Base-by-base conservation (phyloP, 2,888 invertebrate species). In the Drosophila peninsularis region DNA sequence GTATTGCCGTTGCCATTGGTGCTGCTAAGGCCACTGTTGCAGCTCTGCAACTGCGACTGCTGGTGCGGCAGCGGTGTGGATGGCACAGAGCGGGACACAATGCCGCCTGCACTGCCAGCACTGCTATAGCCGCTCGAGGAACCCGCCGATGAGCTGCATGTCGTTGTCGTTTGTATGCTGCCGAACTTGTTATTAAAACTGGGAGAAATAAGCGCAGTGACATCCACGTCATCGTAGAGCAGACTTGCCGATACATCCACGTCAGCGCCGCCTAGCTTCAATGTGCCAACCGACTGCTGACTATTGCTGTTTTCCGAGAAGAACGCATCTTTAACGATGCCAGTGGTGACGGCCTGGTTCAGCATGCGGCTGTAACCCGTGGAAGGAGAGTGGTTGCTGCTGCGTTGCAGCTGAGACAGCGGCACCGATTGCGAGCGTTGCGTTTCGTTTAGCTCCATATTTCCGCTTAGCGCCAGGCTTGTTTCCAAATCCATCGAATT, bases 391-490 rank as follows among this genome's bases (percentile, higher is more conserved):
- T 88, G 90, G 17, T 82, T 83, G 52, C 88, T 84, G 65, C 82
- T 62, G 36, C 90, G 90, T 41, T 91, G 91, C 53, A 91, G 56
- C 27, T 91, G 90, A 0, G 90, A 91, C 21, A 96, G 91, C 0
- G 97, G 97, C 53, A 96, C 97, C 14, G 97, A 97, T 84, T 96
- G 97, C 9, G 97, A 97, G 57, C 97, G 93, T 56, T 91, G 90
- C 17, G 88, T 90, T 44, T 86, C 88, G 30, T 77, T 68, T 32
- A 83, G 73, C 37, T 80, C 88, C 17, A 83, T 69, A 11, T 82
- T 80, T 49, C 73, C 70, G 17, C 73, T 71, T 6, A 85, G 74
- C n/a, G 71, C 90, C 75, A 80, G 84, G 84, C 72, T 91, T 37
- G 78, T 91, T 82, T 91, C 91, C 55, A 91, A 84, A 60, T 91